Base-by-base conservation (phyloP, 1,140 invertebrate species). In the Neomicropteryx cornuta region DNA sequence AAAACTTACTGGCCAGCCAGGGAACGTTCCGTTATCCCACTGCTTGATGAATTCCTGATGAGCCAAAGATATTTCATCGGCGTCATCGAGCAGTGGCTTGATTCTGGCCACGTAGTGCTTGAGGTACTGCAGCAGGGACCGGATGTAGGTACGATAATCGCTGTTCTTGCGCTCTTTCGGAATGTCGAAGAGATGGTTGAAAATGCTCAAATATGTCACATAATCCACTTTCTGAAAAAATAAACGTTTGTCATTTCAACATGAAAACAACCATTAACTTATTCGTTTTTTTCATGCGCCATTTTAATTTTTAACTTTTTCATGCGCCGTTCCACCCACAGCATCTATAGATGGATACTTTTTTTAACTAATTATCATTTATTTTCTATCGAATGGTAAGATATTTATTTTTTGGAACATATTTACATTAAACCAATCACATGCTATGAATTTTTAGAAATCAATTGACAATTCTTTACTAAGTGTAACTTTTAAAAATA, bases 171-270 rank as follows among this genome's bases (percentile, higher is more conserved):
- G 77, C 42, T 97, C 94, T 55, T 89, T 88, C 0, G 91, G 83
- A 53, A 97, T 91, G 49, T 98, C 95, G 68, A 88, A 96, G 2
- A 99, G 68, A 58, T 93, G 88, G 61, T 99, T 95, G 61, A 98
- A 99, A 33, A 81, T 84, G 33, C 82, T 82, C 21, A 99, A 58
- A 60, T 97, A 99, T 1, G 82, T 85, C 17, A 98, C 90, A 57
- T 99, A 99, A 62, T 99, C 95, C 14, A 93, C 77, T 75, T 90
- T 95, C 75, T 87, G 63, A 45, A 77, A 75, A 46, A 53, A 48
- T 35, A 46, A 5, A 31, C n/a, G 11, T n/a, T n/a, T n/a, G n/a
- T n/a, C n/a, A n/a, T n/a, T n/a, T 32, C n/a, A n/a, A n/a, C n/a
- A n/a, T n/a, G n/a, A n/a, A n/a, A n/a, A n/a, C n/a, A n/a, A n/a